These are phyloP conservation scores for Drosophila burlai DNA, from an alignment of 1,140 invertebrate species.

Conservation along the genomic window DNA sequence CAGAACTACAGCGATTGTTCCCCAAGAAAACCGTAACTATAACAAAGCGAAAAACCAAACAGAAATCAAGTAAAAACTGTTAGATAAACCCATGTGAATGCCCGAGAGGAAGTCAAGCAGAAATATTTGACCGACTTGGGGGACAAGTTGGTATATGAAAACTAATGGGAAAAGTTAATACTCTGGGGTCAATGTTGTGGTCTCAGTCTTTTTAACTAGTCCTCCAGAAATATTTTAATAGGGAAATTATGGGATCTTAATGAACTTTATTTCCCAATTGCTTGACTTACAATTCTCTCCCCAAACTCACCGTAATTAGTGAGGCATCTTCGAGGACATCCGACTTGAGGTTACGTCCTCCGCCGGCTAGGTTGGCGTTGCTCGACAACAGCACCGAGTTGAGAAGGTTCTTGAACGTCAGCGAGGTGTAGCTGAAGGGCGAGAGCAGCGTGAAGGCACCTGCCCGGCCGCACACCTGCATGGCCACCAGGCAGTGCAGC, in stretches of 20 bases:
- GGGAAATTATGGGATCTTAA: no score
- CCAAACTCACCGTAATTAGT: constrained; percentile 78
- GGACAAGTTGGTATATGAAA: neutral
- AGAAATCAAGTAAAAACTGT: constrained; percentile 18
- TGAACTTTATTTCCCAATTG: neutral
- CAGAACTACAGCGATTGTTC: constrained; percentile 6
- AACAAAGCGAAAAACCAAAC: constrained; percentile 15
- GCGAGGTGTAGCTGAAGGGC: constrained; percentile 80
- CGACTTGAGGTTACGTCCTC: constrained; percentile 78
- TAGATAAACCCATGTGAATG: constrained; percentile 59
- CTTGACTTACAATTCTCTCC: neutral
- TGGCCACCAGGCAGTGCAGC: constrained; percentile 64
- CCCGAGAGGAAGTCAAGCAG: constrained; percentile 14
- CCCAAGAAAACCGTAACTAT: constrained; percentile 1
- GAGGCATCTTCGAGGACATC: constrained; percentile 84
- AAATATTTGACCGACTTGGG: constrained; percentile 11
- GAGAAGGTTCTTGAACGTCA: constrained; percentile 82
- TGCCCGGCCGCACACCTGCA: constrained; percentile 65
- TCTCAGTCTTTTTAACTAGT: neutral
- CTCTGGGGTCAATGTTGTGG: neutral
- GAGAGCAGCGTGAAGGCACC: constrained; percentile 79
- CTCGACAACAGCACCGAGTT: constrained; percentile 80
- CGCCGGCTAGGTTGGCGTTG: constrained; percentile 79
- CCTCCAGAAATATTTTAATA: neutral
- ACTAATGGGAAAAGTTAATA: neutral